Conservation (phyloP, 2,888 invertebrate species). For the Habrosyne pyritoides region DNA sequence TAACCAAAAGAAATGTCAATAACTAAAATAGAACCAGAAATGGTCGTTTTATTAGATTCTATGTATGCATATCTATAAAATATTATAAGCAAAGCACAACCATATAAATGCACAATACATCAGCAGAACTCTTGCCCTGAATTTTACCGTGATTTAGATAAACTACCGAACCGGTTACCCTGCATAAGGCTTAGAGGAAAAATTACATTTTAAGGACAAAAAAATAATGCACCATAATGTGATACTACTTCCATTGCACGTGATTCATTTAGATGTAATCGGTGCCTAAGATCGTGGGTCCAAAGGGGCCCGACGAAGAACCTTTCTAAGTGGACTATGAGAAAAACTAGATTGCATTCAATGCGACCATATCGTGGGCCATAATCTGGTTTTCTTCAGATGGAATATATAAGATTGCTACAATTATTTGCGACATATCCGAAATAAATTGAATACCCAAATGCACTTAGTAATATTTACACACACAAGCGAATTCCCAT, state of each 20-base stretch:
- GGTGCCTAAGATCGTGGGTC: slow-evolving; percentile 13
- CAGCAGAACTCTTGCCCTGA: background rate
- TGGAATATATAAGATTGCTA: slow-evolving; percentile 21
- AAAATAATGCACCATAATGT: slow-evolving; percentile 13
- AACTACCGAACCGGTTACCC: background rate
- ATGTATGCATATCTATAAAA: background rate
- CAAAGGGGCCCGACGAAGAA: slow-evolving; percentile 7
- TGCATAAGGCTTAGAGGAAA: slow-evolving; percentile 9
- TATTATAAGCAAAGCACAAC: background rate
- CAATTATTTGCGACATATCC: slow-evolving; percentile 5
- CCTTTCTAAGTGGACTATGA: slow-evolving; percentile 17
- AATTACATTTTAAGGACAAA: slow-evolving; percentile 17
- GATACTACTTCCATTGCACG: slow-evolving; percentile 15
- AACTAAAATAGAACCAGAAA: no score
- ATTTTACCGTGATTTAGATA: slow-evolving; percentile 1
- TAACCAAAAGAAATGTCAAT: no score
- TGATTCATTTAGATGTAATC: slow-evolving; percentile 35
- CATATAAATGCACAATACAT: background rate
- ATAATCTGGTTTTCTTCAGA: slow-evolving; percentile 20
- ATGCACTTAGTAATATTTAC: no score
- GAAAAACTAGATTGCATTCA: slow-evolving; percentile 28
- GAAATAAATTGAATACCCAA: no score
- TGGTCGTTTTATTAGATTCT: background rate
- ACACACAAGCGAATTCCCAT: no score
- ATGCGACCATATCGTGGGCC: slow-evolving; percentile 23